phyloP scores from a whole-genome alignment of 2,888 invertebrate genomes.

The Gisinianus flammeolus region DNA sequence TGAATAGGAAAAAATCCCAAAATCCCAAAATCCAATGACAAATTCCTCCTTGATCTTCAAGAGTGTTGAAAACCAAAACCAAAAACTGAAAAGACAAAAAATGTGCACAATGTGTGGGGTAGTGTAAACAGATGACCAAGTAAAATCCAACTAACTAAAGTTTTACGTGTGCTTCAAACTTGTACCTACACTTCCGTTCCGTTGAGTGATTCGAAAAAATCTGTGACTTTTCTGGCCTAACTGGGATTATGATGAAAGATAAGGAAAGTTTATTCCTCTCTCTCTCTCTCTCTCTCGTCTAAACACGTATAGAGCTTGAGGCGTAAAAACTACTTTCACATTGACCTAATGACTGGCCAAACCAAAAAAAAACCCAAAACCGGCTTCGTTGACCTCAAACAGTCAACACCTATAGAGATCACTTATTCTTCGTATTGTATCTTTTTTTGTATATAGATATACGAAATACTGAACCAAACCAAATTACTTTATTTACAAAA shows the following conservation, averaged over 20 bases:
- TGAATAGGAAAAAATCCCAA: background rate
- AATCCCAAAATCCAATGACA: no score
- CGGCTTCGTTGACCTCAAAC: slow-evolving; percentile 10
- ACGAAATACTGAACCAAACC: no score
- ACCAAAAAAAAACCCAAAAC: slow-evolving; percentile 9
- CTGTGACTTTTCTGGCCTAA: slow-evolving; percentile 1
- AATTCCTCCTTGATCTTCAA: no score
- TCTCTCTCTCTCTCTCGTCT: slow-evolving; percentile 17
- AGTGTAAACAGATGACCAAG: background rate
- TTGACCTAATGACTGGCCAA: slow-evolving; percentile 47
- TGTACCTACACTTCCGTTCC: slow-evolving; percentile 20
- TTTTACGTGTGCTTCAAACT: background rate
- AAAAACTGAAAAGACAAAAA: no score
- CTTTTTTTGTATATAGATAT: no score
- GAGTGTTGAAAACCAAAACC: background rate
- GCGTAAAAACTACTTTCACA: slow-evolving; percentile 49
- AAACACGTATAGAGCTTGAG: slow-evolving; percentile 16
- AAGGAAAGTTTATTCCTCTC: slow-evolving; percentile 15
- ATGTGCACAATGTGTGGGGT: no score
- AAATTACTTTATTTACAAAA: no score
- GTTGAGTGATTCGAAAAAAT: slow-evolving; percentile 11
- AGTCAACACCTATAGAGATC: background rate
- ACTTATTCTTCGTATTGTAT: no score
- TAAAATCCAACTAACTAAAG: background rate
- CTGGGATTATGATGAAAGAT: background rate